Percentiles rank a stretch among this genome's conserved stretches.
These are phyloP conservation scores for Cistogaster globosa DNA, from an alignment of 2,888 invertebrate species.

Conservation along the genomic window DNA sequence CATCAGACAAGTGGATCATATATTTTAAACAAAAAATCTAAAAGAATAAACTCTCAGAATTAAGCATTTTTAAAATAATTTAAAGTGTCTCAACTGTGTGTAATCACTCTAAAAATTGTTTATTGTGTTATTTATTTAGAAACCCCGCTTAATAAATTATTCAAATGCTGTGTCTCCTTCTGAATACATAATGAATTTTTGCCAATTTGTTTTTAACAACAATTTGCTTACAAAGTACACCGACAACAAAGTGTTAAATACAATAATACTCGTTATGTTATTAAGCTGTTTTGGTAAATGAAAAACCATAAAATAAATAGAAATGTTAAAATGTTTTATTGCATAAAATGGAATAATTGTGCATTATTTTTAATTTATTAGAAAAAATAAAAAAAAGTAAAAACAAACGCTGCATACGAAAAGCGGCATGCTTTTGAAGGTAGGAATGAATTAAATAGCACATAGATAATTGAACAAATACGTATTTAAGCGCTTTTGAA, in stretches of 20 bases:
- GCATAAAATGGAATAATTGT: slow-evolving; percentile 50
- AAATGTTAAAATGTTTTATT: slow-evolving; percentile 53
- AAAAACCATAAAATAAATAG: slow-evolving; percentile 46
- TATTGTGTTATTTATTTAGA: slow-evolving; percentile 4
- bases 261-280: background rate
- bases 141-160: slow-evolving; percentile 25
- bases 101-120: background rate
- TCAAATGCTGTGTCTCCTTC: slow-evolving; percentile 22
- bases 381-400: background rate
- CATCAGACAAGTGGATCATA: too few relatives aligned
- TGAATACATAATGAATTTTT: slow-evolving; percentile 42
- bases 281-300: slow-evolving; percentile 12
- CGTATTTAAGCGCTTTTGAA: background rate
- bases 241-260: slow-evolving; percentile 32
- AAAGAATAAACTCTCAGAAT: too few relatives aligned
- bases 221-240: slow-evolving; percentile 13
- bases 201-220: slow-evolving; percentile 10
- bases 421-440: slow-evolving; percentile 49
- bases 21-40: too few relatives aligned
- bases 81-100: slow-evolving; percentile 2
- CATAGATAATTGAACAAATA: background rate
- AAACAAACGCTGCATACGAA: background rate
- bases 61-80: background rate
- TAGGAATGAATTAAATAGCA: background rate
- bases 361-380: slow-evolving; percentile 22